A percentile compares a stretch with the other conserved stretches of the same genome.
phyloP scores from a whole-genome alignment of 2,113 vertebrate species.

The Syrmaticus mikado region DNA sequence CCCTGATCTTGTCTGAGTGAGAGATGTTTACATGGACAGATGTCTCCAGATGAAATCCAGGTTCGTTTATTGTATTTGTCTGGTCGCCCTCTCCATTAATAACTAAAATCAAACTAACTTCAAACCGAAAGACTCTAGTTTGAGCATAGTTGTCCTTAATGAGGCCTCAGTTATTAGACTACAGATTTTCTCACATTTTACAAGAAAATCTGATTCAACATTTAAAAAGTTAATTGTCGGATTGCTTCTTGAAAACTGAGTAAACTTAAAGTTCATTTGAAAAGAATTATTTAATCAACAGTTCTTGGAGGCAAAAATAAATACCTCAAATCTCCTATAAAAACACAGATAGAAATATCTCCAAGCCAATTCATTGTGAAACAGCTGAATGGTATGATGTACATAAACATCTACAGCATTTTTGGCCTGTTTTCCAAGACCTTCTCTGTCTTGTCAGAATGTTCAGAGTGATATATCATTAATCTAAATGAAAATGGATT shows the following conservation, averaged over 20 bases:
- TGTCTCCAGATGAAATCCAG: not conserved
- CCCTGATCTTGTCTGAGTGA: not conserved
- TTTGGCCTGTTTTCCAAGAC: conserved; percentile 34
- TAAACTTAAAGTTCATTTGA: not conserved
- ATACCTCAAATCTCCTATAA: not conserved
- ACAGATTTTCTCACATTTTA: not conserved
- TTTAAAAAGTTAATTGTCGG: not conserved
- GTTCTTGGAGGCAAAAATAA: conserved; percentile 26
- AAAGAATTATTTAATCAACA: conserved; percentile 24
- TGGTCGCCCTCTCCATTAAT: not conserved
- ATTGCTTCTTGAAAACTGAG: conserved; percentile 9
- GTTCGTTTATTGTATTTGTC: not conserved
- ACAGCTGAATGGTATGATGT: conserved; percentile 48
- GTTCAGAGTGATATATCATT: conserved; percentile 18
- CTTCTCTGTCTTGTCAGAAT: conserved; percentile 38
- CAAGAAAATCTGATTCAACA: not conserved
- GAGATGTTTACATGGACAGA: not conserved
- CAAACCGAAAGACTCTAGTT: not conserved
- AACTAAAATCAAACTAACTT: not conserved
- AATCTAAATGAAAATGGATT: conserved; percentile 35
- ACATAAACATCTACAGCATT: conserved; percentile 29
- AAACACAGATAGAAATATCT: conserved; percentile 44
- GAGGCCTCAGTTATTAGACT: not conserved
- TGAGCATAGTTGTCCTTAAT: not conserved
- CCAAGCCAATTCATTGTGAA: not conserved